phyloP scores from a whole-genome alignment of 2,888 invertebrate species.

The Drosophila nr. medialis region DNA sequence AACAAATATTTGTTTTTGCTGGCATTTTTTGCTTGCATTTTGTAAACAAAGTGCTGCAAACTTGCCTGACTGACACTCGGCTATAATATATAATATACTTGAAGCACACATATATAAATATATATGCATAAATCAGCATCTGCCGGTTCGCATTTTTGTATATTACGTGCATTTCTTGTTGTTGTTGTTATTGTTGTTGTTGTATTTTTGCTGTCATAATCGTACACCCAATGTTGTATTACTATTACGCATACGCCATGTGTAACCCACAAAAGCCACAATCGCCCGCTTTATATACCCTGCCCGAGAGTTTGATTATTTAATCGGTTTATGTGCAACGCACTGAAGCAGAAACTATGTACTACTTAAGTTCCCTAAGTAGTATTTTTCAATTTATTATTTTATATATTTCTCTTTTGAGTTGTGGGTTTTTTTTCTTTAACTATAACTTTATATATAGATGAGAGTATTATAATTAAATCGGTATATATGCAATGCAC shows the following conservation, averaged over 20 bases:
- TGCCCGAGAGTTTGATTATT: not conserved
- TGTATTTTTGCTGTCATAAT: conserved; percentile 42
- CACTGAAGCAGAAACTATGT: not conserved
- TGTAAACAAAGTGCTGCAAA: conserved; percentile 69
- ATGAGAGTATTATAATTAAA: not conserved
- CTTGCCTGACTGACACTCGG: conserved; percentile 60
- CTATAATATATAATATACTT: conserved; percentile 14
- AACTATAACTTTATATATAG: not conserved
- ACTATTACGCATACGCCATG: conserved; percentile 67
- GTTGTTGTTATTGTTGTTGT: conserved; percentile 1
- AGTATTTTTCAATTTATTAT: not conserved
- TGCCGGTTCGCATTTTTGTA: conserved; percentile 58
- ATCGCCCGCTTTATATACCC: not conserved
- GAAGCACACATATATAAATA: conserved; percentile 10
- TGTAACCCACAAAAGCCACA: conserved; percentile 49
- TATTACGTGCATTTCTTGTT: conserved; percentile 16
- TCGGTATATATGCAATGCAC: not conserved
- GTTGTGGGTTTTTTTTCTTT: not conserved
- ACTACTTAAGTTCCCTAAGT: not conserved
- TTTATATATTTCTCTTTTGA: not conserved
- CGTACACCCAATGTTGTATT: conserved; percentile 18
- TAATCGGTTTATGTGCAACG: not conserved
- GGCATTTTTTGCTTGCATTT: conserved; percentile 40
- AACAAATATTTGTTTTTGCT: conserved; percentile 18
- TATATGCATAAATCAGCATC: conserved; percentile 34